Evolutionary conservation across 2,113 vertebrate species (phyloP), one percentile per base, ranked within the genome.

Genomic region (Aspiorhynchus laticeps): DNA sequence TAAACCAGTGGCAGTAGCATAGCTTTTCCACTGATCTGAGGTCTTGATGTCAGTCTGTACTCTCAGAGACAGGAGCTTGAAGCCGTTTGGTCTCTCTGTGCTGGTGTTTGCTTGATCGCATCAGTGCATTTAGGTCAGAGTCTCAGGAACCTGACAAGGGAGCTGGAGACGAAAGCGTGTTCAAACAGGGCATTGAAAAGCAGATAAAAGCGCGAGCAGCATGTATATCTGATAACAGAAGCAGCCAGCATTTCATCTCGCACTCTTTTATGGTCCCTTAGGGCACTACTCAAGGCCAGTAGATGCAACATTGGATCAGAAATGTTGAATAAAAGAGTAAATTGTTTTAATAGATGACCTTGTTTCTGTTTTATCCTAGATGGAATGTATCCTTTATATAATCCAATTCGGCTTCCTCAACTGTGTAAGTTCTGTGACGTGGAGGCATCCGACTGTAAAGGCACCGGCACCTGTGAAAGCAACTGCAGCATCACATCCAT

Each of bases 391-490:
- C 2, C 24, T 6, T 17, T 9, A 0, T 1, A 10, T 8, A 10
- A 15, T 38, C 7, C 14, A 0, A 84, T 79, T 56, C 75, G 15
- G 0, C 0, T 89, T 0, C 7, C 0, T 4, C 84, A 84, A 9
- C 91, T 98, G 3, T 98, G 98, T 90, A 97, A 94, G 90, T 98
- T 98, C 89, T 99, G 97, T 88, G 97, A 98, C 0, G 14, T 95
- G 85, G 88, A 93, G 84, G 24, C 86, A 19, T 95, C 97, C 5
- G 91, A 92, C 51, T 99, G 98, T 74, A 92, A 92, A 59, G 97
- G 95, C 24, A 94, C 94, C 24, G 95, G 93, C 7, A 92, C 61
- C 1, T 99, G 98, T 89, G 81, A 75, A 78, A 94, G 95, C 92
- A 96, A 96, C 93, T 99, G 98, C 91, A 93, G 88, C 88, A 95